Evolutionary conservation across 2,888 invertebrate genomes (phyloP).

Genomic region (Tridacna crocea): DNA sequence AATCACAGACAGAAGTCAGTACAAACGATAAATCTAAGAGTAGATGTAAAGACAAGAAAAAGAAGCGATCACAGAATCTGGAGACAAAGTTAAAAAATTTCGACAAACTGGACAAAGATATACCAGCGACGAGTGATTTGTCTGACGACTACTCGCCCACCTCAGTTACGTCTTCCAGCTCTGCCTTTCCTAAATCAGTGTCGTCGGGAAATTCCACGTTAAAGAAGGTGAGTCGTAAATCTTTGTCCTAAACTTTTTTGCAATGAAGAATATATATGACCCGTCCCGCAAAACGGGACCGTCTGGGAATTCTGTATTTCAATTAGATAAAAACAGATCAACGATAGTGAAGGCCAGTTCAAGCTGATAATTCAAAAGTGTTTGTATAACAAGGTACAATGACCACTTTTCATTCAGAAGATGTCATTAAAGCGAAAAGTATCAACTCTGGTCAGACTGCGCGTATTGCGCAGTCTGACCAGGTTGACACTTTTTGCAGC

Average conservation of each 20-base stretch:
- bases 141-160: background rate
- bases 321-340: too few species aligned
- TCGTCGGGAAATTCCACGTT: background rate
- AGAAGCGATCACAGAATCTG: background rate
- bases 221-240: background rate
- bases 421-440: too few species aligned
- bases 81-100: background rate
- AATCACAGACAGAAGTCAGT: background rate
- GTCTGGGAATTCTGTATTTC: too few species aligned
- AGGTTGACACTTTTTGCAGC: too few species aligned
- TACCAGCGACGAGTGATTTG: background rate
- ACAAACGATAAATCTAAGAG: background rate
- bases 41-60: background rate
- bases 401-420: too few species aligned
- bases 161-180: constrained; percentile 20
- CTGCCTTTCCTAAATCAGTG: constrained; percentile 14
- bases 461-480: too few species aligned
- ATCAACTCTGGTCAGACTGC: too few species aligned
- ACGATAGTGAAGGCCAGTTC: too few species aligned
- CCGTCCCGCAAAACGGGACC: background rate
- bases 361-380: too few species aligned
- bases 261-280: background rate
- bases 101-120: background rate
- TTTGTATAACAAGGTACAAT: too few species aligned
- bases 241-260: background rate